Evolutionary conservation across 2,888 invertebrate species (phyloP).

Genomic region (Hermaeophaga mercurialis): DNA sequence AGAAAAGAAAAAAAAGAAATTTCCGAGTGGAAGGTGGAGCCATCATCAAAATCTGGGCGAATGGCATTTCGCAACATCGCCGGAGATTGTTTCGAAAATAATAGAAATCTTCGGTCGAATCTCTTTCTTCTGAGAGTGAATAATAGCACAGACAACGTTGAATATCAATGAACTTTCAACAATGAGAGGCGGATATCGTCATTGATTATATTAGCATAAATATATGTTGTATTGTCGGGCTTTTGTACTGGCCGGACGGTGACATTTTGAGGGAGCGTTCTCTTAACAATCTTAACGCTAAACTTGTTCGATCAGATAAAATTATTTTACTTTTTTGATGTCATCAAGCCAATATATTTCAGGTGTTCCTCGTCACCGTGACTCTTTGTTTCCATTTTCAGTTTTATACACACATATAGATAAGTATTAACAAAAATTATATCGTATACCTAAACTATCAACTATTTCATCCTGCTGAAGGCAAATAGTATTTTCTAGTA

Average conservation of each 20-base stretch:
- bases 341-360: constrained; percentile 7
- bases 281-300: constrained; percentile 26
- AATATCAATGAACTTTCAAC: constrained; percentile 51
- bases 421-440: too few relatives aligned
- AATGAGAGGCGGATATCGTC: constrained; percentile 51
- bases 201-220: constrained; percentile 52
- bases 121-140: constrained; percentile 26
- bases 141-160: constrained; percentile 49
- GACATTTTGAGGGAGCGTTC: constrained; percentile 36
- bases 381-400: not conserved
- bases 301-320: constrained; percentile 34
- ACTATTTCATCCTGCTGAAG: too few relatives aligned
- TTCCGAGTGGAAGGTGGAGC: constrained; percentile 21
- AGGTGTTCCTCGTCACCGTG: not conserved
- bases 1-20: constrained; percentile 17
- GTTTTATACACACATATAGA: too few relatives aligned
- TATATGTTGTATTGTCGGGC: constrained; percentile 48
- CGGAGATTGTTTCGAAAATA: constrained; percentile 25
- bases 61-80: constrained; percentile 25
- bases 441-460: too few relatives aligned
- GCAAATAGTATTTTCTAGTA: too few relatives aligned
- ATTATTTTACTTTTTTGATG: constrained; percentile 29
- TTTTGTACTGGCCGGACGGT: constrained; percentile 34
- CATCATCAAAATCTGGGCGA: constrained; percentile 27
- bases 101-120: constrained; percentile 34